phyloP scores from a whole-genome alignment of 53 echinoderm and acorn worm species.

The Crossaster papposus region DNA sequence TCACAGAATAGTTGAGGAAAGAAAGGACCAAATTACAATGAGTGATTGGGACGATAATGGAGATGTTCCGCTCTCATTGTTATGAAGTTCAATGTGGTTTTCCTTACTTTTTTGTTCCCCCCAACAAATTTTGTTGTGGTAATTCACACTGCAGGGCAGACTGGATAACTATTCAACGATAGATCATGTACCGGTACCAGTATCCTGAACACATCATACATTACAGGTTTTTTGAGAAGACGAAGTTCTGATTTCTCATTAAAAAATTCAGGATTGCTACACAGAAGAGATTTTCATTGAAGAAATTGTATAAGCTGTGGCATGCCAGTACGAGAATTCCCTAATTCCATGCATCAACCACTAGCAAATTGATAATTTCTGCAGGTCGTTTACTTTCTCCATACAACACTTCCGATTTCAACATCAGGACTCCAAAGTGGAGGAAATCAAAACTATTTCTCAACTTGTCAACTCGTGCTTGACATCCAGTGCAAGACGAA shows the following conservation, averaged over 20 bases:
- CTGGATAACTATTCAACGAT: neutral
- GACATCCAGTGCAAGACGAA: neutral
- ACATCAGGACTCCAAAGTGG: neutral
- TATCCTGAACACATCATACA: too few relatives aligned
- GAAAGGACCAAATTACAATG: neutral
- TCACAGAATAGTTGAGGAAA: neutral
- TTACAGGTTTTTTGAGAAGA: too few relatives aligned
- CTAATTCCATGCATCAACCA: neutral
- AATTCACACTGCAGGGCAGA: neutral
- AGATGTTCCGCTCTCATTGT: slow-evolving; percentile 1
- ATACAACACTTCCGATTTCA: neutral
- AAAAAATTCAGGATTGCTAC: neutral
- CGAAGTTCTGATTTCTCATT: too few relatives aligned
- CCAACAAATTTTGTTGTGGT: neutral
- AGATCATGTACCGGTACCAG: neutral
- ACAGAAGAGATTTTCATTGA: neutral
- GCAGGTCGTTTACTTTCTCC: too few relatives aligned
- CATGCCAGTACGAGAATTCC: neutral
- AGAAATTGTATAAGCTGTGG: neutral
- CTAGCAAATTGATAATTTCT: neutral
- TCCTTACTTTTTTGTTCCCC: neutral
- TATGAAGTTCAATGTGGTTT: slow-evolving; percentile 2
- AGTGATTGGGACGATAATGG: slow-evolving; percentile 6
- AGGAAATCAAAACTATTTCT: neutral
- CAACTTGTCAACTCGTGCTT: neutral